Evolutionary conservation across 1,140 invertebrate genomes (phyloP), one percentile per base, ranked within the genome.

Genomic region (Dreissena rostriformis): DNA sequence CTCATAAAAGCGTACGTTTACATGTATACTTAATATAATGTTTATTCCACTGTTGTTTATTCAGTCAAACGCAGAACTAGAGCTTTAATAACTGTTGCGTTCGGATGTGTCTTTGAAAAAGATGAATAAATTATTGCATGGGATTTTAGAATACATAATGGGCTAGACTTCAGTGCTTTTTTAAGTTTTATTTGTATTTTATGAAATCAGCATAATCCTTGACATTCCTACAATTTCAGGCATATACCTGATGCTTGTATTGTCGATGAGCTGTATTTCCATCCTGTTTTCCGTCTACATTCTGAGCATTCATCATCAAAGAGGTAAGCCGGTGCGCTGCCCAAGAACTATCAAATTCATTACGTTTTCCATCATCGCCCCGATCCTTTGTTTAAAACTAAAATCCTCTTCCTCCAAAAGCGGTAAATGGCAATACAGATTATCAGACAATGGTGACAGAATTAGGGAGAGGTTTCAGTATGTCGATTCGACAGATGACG

Each of bases 241-340:
- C 85, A 92, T 92, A 28, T 92, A 92, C 66, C 86, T 92, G 39
- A 90, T 91, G 88, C 89, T 90, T 39, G 90, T 92, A 11, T 73
- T 92, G 63, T 83, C 91, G 2, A 90, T 89, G 73, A 90, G 88
- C 72, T 91, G 90, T 79, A 73, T 92, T 65, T 92, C 91, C 0
- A 90, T 92, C 26, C 68, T 92, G 22, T 87, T 90, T 0, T 91
- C 91, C 2, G 91, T 92, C 15, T 87, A 89, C 63, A 88, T 91
- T 5, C 82, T 92, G 15, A 87, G 90, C 73, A 88, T 92, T 15
- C 90, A 92, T 63, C 91, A 92, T 73, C 90, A 92, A 77, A 66
- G 90, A 70, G 90, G 90, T 7, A 85, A 86, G 80, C 86, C 90
- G 11, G 63, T 68, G 24, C 63, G 78, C 51, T 88, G 90, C 26